A percentile compares a stretch with the other conserved stretches of the same genome.
These are phyloP conservation scores for Ploceus nigricollis DNA, from an alignment of 2,113 vertebrate genomes.

Conservation along the genomic window DNA sequence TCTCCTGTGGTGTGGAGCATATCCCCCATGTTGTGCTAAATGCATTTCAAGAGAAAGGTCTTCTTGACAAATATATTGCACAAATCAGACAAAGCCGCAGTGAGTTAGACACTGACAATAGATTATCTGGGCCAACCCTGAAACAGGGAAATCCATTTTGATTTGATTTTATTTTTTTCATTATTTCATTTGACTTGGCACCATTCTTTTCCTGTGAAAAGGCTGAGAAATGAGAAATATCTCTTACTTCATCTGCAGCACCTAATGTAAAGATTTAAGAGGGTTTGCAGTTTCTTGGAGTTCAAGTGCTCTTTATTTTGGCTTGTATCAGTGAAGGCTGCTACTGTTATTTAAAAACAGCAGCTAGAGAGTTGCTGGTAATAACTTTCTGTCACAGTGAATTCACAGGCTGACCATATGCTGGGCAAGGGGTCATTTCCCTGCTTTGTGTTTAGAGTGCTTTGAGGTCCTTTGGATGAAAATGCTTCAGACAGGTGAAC, in stretches of 20 bases:
- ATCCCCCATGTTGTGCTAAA: background rate
- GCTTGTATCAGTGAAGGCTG: background rate
- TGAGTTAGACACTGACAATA: background rate
- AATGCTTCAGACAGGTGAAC: background rate
- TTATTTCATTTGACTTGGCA: background rate
- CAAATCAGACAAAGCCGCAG: background rate
- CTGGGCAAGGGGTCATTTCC: background rate
- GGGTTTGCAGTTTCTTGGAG: background rate
- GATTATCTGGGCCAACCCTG: background rate
- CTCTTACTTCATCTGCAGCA: background rate
- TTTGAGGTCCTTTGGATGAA: background rate
- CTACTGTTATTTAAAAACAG: background rate
- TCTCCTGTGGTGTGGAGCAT: background rate
- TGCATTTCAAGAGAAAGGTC: background rate
- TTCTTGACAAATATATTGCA: background rate
- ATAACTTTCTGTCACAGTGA: background rate
- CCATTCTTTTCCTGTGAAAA: background rate
- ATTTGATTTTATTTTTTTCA: background rate
- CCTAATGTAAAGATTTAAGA: slow-evolving; percentile 2
- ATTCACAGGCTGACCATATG: background rate
- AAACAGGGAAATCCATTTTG: background rate
- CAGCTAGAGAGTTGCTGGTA: background rate
- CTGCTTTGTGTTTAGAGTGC: background rate
- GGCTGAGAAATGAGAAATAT: background rate
- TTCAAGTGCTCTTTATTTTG: slow-evolving; percentile 13